Evolutionary conservation across 2,888 invertebrate genomes (phyloP).

Genomic region (Phortica okadai): DNA sequence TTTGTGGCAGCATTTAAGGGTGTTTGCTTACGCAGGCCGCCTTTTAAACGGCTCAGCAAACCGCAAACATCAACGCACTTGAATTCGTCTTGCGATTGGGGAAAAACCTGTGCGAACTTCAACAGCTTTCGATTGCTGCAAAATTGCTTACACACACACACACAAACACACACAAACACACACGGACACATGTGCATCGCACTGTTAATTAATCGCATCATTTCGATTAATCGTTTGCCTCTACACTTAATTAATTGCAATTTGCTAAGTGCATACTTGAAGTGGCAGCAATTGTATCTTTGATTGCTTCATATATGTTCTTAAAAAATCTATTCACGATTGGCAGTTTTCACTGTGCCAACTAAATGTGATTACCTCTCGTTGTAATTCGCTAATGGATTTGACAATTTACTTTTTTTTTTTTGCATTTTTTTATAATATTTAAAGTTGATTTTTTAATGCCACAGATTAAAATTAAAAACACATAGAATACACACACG

Average conservation of each 20-base stretch:
- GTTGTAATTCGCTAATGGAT: no score
- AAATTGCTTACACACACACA: no score
- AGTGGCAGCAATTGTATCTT: no score
- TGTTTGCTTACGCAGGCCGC: background rate
- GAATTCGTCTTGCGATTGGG: background rate
- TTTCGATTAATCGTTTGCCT: background rate
- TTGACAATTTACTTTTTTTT: no score
- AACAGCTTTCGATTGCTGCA: slow-evolving; percentile 26
- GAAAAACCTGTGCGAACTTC: slow-evolving; percentile 31
- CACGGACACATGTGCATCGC: background rate
- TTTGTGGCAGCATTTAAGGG: background rate
- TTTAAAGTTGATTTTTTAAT: background rate
- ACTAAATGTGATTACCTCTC: no score
- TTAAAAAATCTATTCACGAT: no score
- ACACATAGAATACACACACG: background rate
- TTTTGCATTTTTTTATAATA: no score
- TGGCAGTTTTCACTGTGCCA: no score
- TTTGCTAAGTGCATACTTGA: background rate
- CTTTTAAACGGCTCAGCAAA: no score
- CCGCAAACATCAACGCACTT: background rate
- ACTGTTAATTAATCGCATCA: background rate
- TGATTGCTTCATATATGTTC: no score
- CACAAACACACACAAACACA: no score
- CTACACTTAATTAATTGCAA: background rate
- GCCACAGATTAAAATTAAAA: background rate